These are phyloP conservation scores for Hydrotaea cyrtoneurina DNA, from an alignment of 2,888 invertebrate species.

Conservation along the genomic window DNA sequence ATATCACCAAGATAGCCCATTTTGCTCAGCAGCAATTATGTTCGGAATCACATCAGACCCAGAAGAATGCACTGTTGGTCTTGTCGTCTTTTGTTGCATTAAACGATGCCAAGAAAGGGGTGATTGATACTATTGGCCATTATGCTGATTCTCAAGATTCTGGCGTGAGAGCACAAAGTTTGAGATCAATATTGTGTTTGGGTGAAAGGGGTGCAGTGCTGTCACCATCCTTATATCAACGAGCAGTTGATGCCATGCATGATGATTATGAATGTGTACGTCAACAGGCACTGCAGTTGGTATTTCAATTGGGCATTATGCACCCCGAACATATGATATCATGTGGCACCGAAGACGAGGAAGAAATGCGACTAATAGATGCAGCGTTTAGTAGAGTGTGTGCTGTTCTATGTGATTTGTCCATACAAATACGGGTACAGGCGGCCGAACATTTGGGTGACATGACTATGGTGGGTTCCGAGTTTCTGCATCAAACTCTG, in stretches of 20 bases:
- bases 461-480: conserved; percentile 92
- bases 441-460: conserved; percentile 93
- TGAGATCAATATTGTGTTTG: conserved; percentile 91
- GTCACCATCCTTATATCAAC: conserved; percentile 85
- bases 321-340: conserved; percentile 90
- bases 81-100: conserved; percentile 77
- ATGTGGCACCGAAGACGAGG: conserved; percentile 86
- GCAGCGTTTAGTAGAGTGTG: conserved; percentile 98
- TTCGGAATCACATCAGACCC: conserved; percentile 79
- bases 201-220: conserved; percentile 91
- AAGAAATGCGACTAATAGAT: conserved; percentile 94
- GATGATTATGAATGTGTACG: conserved; percentile 98
- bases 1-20: conserved; percentile 78
- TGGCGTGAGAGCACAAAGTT: conserved; percentile 93
- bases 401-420: conserved; percentile 94
- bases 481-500: conserved; percentile 96
- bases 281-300: conserved; percentile 90
- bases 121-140: conserved; percentile 88
- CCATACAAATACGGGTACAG: conserved; percentile 91
- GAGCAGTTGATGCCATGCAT: conserved; percentile 87
- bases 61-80: conserved; percentile 78
- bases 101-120: conserved; percentile 83
- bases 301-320: conserved; percentile 92
- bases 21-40: conserved; percentile 78
- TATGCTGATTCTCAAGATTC: conserved; percentile 95